phyloP scores from a whole-genome alignment of 2,888 invertebrate genomes.

The Mechanitis messenoides region DNA sequence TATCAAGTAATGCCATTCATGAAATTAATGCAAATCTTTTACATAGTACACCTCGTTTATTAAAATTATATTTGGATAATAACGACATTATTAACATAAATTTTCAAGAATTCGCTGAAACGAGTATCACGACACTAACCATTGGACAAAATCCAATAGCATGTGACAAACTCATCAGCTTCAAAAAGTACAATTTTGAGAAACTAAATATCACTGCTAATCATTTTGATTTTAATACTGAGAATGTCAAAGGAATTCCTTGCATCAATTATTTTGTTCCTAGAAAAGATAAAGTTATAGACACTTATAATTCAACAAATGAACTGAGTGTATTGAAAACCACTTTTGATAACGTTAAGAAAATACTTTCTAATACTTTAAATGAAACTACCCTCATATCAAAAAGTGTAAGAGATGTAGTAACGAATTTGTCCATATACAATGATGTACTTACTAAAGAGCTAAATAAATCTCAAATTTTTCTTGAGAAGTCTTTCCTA shows the following conservation, averaged over 20 bases:
- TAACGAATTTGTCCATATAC: conserved; percentile 4
- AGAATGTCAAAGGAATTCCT: conserved; percentile 26
- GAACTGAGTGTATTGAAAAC: conserved; percentile 10
- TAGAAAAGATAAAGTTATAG: conserved; percentile 6
- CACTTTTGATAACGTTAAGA: neutral
- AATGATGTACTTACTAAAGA: neutral
- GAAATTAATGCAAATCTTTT: conserved; percentile 19
- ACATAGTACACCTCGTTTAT: conserved; percentile 18
- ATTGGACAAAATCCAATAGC: conserved; percentile 25
- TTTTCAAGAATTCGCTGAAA: conserved; percentile 11
- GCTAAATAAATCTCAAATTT: conserved; percentile 4
- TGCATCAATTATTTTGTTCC: conserved; percentile 14
- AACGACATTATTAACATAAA: conserved; percentile 23
- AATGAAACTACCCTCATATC: neutral
- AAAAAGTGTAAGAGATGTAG: neutral
- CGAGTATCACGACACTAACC: conserved; percentile 17
- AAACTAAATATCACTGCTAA: conserved; percentile 19
- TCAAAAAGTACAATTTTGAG: conserved; percentile 9
- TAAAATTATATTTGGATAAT: conserved; percentile 20
- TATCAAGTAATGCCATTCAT: conserved; percentile 24
- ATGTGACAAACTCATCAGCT: conserved; percentile 20
- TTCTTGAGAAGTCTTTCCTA: conserved; percentile 1
- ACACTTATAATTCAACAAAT: conserved; percentile 5
- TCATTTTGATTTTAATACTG: conserved; percentile 18
- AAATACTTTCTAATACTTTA: neutral